Conservation (phyloP, 2,113 vertebrate species). For the Atrichornis clamosus region DNA sequence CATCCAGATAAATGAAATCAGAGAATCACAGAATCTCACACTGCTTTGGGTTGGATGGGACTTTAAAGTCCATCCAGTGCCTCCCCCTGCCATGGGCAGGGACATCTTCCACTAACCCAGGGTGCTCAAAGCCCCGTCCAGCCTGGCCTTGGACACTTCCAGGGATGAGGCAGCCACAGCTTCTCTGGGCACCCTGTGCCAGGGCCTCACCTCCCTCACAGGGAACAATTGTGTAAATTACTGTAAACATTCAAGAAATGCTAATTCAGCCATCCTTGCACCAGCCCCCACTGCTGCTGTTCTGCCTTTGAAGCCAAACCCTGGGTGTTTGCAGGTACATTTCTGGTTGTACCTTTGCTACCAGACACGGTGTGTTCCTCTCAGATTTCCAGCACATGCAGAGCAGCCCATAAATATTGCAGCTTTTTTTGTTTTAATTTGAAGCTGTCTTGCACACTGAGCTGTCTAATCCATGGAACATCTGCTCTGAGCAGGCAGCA, state of each 20-base stretch:
- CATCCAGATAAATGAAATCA: neutral
- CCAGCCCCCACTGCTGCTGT: neutral
- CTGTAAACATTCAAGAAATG: neutral
- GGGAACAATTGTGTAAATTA: neutral
- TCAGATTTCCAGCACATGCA: neutral
- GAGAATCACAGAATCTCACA: neutral
- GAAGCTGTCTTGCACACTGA: slow-evolving; percentile 38
- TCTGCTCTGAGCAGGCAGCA: slow-evolving; percentile 53
- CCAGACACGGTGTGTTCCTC: neutral
- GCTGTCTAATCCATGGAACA: slow-evolving; percentile 46
- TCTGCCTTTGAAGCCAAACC: neutral
- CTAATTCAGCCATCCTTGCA: neutral
- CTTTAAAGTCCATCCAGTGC: neutral
- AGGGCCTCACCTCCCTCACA: neutral
- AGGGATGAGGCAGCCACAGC: neutral
- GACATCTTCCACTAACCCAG: neutral
- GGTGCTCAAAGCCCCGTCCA: rapidly evolving
- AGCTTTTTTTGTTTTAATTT: slow-evolving; percentile 3
- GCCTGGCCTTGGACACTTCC: rapidly evolving
- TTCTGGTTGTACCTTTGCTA: neutral
- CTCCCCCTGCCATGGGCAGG: neutral
- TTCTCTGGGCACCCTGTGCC: neutral
- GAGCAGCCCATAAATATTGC: slow-evolving; percentile 25
- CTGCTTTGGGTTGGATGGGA: neutral
- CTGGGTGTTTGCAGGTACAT: neutral